These are phyloP conservation scores for Morelia viridis DNA, from an alignment of 2,797 vertebrate species.

Conservation along the genomic window DNA sequence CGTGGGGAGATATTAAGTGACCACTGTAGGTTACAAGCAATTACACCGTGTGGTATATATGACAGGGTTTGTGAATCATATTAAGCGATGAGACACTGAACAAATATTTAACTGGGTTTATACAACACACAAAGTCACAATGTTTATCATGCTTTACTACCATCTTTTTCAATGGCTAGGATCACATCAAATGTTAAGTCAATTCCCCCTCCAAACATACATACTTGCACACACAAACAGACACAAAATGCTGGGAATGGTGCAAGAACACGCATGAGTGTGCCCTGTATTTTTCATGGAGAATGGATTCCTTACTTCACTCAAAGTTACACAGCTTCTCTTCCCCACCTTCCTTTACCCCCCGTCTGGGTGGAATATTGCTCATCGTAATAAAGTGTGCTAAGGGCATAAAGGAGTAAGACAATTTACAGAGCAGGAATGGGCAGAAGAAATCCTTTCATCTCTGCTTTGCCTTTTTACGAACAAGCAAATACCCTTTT, in stretches of 20 bases:
- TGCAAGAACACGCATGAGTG: background rate
- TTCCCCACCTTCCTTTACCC: background rate
- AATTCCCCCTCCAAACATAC: background rate
- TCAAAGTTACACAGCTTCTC: background rate
- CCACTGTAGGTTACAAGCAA: background rate
- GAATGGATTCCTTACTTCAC: background rate
- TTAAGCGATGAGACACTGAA: background rate
- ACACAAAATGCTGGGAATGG: background rate
- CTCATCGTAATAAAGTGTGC: background rate
- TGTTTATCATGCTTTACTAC: background rate
- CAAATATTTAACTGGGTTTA: background rate
- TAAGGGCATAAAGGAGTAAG: constrained; percentile 34
- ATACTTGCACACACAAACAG: background rate
- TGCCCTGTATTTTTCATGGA: constrained; percentile 4
- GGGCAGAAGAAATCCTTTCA: constrained; percentile 27
- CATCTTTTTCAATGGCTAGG: background rate
- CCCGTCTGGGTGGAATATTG: constrained; percentile 8
- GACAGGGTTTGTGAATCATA: background rate
- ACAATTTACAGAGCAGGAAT: constrained; percentile 26
- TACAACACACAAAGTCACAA: background rate
- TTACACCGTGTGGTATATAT: background rate
- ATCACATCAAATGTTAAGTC: background rate
- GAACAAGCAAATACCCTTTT: constrained; percentile 50
- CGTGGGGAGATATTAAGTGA: background rate
- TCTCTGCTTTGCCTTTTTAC: constrained; percentile 37